Evolutionary conservation across 2,113 vertebrate genomes (phyloP).

Genomic region (Stegostoma tigrinum): DNA sequence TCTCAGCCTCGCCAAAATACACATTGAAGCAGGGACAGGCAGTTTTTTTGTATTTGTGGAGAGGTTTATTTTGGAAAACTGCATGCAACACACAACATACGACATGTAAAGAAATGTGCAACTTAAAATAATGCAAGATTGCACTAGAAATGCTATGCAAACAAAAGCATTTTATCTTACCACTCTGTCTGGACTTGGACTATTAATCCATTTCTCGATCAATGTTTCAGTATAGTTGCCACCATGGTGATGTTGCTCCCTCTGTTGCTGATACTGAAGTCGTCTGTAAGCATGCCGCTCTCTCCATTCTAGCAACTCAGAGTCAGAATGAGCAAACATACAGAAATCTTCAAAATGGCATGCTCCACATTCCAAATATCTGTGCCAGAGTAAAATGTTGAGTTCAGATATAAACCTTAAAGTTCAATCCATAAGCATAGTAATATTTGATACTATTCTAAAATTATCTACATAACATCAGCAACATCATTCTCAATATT

Average conservation of each 20-base stretch:
- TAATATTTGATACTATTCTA: too few species aligned
- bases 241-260: background rate
- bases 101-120: background rate
- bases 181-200: conserved; percentile 33
- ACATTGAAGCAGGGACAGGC: background rate
- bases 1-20: background rate
- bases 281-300: conserved; percentile 31
- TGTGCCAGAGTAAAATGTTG: conserved; percentile 11
- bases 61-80: background rate
- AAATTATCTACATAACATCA: background rate
- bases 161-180: conserved; percentile 22
- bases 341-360: conserved; percentile 38
- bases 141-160: background rate
- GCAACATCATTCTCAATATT: background rate
- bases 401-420: background rate
- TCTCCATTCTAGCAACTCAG: conserved; percentile 40
- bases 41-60: background rate
- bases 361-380: conserved; percentile 35
- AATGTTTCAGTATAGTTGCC: conserved; percentile 28
- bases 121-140: background rate
- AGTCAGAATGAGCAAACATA: conserved; percentile 38
- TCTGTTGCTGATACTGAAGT: background rate
- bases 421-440: background rate
- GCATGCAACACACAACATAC: background rate
- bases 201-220: conserved; percentile 39